Evolutionary conservation across 1,140 invertebrate genomes (phyloP).

Genomic region (Drosophila setifemur): DNA sequence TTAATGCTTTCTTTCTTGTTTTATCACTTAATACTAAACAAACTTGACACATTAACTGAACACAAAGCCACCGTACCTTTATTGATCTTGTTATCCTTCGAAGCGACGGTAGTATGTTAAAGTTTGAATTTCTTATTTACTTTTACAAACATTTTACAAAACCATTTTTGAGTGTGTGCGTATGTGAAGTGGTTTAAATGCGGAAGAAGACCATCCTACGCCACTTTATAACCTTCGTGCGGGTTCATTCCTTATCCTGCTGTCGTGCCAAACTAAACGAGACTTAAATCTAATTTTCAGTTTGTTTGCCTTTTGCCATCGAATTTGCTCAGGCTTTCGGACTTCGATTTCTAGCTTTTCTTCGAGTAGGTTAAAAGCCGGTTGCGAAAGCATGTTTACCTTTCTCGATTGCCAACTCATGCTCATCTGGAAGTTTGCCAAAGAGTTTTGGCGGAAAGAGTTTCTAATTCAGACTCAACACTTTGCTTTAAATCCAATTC

Average conservation of each 20-base stretch:
- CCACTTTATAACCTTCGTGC: too few relatives aligned
- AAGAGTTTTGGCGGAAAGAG: not conserved
- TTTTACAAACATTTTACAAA: too few relatives aligned
- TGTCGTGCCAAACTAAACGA: not conserved
- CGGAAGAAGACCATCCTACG: not conserved
- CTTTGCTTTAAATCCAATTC: too few relatives aligned
- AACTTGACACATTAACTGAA: too few relatives aligned
- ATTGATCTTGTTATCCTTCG: slow-evolving; percentile 1
- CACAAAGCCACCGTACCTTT: too few relatives aligned
- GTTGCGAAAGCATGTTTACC: slow-evolving; percentile 3
- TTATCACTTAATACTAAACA: too few relatives aligned
- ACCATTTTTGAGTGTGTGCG: slow-evolving; percentile 5
- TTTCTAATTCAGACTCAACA: too few relatives aligned
- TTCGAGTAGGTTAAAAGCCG: slow-evolving; percentile 8
- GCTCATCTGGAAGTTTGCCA: not conserved
- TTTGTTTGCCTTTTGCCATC: slow-evolving; percentile 53
- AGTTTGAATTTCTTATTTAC: slow-evolving; percentile 43
- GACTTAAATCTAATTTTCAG: slow-evolving; percentile 57
- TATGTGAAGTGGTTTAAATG: slow-evolving; percentile 12
- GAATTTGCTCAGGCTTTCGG: slow-evolving; percentile 17
- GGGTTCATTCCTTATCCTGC: too few relatives aligned
- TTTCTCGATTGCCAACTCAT: slow-evolving; percentile 14
- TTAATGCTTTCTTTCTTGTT: too few relatives aligned
- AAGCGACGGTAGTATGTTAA: too few relatives aligned
- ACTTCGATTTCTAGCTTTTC: slow-evolving; percentile 38